These are phyloP conservation scores for Phymastichus coffea DNA, from an alignment of 1,140 invertebrate species.

Conservation along the genomic window DNA sequence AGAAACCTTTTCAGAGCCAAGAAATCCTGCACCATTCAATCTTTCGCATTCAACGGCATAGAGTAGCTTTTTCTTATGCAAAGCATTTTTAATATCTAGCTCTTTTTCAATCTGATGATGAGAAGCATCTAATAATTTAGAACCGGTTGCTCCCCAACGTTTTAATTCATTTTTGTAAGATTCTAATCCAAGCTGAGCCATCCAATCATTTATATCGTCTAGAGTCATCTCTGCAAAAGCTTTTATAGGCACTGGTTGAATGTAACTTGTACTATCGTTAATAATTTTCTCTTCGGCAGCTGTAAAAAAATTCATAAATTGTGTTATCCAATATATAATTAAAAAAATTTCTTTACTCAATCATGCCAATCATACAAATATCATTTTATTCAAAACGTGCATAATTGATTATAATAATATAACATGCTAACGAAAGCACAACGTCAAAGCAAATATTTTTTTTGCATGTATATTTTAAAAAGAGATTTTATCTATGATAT, in stretches of 20 bases:
- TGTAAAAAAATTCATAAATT: conserved; percentile 41
- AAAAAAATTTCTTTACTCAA: too few species aligned
- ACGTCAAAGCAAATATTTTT: too few species aligned
- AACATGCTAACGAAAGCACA: too few species aligned
- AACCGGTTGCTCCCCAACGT: conserved; percentile 78
- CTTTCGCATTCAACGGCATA: conserved; percentile 70
- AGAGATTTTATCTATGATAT: too few species aligned
- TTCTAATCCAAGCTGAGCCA: conserved; percentile 83
- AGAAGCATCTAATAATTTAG: conserved; percentile 78
- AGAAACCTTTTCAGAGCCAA: conserved; percentile 50
- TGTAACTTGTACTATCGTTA: conserved; percentile 47
- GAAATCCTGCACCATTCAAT: conserved; percentile 51
- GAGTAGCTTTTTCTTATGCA: conserved; percentile 91
- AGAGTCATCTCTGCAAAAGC: conserved; percentile 76
- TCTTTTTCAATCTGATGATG: conserved; percentile 88
- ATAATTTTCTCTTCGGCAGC: conserved; percentile 72
- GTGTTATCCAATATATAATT: conserved; percentile 1
- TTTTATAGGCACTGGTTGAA: conserved; percentile 57
- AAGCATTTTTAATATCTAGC: conserved; percentile 76
- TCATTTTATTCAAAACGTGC: too few species aligned
- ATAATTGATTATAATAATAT: too few species aligned
- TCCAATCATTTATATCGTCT: conserved; percentile 85
- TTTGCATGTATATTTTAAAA: too few species aligned
- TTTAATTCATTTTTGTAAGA: conserved; percentile 78
- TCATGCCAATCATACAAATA: too few species aligned